Evolutionary conservation across 2,797 vertebrate genomes (phyloP).

Genomic region (Austrolebias charrua): DNA sequence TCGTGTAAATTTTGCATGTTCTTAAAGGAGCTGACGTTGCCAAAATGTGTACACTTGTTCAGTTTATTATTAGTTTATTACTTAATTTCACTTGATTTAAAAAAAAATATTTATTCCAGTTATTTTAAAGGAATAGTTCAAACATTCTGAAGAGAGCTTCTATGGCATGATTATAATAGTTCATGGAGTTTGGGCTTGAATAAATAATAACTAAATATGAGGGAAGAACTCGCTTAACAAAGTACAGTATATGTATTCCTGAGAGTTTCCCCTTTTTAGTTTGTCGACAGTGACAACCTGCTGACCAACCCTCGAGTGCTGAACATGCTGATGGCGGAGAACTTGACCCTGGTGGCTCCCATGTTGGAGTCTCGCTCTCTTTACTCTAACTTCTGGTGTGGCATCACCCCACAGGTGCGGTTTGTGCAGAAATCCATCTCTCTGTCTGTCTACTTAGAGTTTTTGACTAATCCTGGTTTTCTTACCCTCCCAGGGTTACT

Average conservation of each 20-base stretch:
- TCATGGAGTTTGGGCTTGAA: no score
- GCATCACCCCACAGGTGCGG: slow-evolving; percentile 93
- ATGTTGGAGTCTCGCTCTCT: slow-evolving; percentile 95
- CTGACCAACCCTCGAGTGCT: slow-evolving; percentile 90
- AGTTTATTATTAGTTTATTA: no score
- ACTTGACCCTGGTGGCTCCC: slow-evolving; percentile 89
- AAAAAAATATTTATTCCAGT: background rate
- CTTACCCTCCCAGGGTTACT: slow-evolving; percentile 85
- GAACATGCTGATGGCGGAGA: slow-evolving; percentile 91
- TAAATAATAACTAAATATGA: background rate
- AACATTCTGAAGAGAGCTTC: no score
- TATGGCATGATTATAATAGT: no score
- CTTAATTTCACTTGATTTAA: accelerated
- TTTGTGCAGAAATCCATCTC: background rate
- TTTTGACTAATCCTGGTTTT: background rate
- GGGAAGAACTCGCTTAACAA: background rate
- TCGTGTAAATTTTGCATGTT: no score
- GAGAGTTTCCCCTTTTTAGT: slow-evolving; percentile 71
- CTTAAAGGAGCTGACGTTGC: no score
- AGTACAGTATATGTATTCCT: background rate
- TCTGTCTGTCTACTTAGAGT: slow-evolving; percentile 7
- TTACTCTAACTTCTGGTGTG: slow-evolving; percentile 99
- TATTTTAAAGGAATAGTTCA: no score
- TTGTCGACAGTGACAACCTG: slow-evolving; percentile 92
- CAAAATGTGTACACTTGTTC: slow-evolving; percentile 1